Evolutionary conservation across 2,113 vertebrate genomes (phyloP).

Genomic region (Lota lota): DNA sequence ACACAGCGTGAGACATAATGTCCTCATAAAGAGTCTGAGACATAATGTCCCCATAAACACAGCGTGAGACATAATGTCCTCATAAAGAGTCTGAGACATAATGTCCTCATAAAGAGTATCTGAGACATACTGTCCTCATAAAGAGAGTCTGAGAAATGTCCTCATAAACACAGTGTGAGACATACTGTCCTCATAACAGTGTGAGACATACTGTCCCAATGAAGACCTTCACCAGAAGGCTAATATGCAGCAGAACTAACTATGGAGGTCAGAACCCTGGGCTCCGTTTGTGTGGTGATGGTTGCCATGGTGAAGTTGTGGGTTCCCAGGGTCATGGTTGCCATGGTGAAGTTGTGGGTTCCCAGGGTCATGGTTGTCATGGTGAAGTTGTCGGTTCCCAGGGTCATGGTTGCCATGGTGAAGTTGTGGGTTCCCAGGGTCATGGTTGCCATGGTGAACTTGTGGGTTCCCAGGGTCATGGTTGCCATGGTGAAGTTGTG

Average conservation of each 20-base stretch:
- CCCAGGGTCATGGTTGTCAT: neutral
- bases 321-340: neutral
- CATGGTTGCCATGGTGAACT: neutral
- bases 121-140: too few relatives aligned
- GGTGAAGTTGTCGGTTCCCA: neutral
- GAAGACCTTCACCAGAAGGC: too few relatives aligned
- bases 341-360: neutral
- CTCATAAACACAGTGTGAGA: neutral
- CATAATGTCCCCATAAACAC: too few relatives aligned
- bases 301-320: conserved; percentile 1
- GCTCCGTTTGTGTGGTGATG: neutral
- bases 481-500: neutral
- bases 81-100: neutral
- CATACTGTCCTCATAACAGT: too few relatives aligned
- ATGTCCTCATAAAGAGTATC: neutral
- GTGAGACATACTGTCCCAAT: too few relatives aligned
- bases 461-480: neutral
- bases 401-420: neutral
- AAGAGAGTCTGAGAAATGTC: neutral
- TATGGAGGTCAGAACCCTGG: too few relatives aligned
- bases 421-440: neutral
- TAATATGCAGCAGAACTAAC: too few relatives aligned
- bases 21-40: too few relatives aligned
- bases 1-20: neutral
- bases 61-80: neutral